A percentile compares a stretch with the other conserved stretches of the same genome.
Conservation (phyloP, 2,113 vertebrate species). For the Cheilinus undulatus region DNA sequence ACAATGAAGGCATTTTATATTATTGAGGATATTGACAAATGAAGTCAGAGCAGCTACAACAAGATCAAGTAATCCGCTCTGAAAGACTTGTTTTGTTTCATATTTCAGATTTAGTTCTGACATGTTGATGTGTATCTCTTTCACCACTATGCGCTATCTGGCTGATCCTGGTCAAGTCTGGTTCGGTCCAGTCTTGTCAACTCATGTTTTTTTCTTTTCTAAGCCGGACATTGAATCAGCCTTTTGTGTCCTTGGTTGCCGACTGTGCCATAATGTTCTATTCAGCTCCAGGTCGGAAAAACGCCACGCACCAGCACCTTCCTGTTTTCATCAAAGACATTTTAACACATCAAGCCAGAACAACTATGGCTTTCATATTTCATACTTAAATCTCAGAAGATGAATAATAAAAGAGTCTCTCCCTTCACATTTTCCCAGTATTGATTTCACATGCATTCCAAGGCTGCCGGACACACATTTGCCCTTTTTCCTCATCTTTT, state of each 20-base stretch:
- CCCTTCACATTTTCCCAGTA: conserved; percentile 47
- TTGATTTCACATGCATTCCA: conserved; percentile 69
- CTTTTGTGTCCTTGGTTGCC: conserved; percentile 49
- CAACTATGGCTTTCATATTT: conserved; percentile 65
- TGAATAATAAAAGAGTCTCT: conserved; percentile 47
- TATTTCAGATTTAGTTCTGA: conserved; percentile 12
- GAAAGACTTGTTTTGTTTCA: background rate
- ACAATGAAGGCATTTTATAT: conserved; percentile 34
- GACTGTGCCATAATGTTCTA: conserved; percentile 64
- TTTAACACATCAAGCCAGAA: conserved; percentile 56
- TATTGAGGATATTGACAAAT: conserved; percentile 53
- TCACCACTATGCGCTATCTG: conserved; percentile 14
- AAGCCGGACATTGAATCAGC: conserved; percentile 54
- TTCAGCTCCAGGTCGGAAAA: conserved; percentile 60
- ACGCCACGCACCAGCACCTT: conserved; percentile 33
- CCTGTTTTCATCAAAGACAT: conserved; percentile 65
- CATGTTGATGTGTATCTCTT: conserved; percentile 32
- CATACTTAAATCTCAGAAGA: conserved; percentile 51
- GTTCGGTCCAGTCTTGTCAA: conserved; percentile 20
- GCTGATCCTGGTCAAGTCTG: conserved; percentile 2
- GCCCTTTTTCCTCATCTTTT: conserved; percentile 44
- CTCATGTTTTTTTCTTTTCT: conserved; percentile 19
- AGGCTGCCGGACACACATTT: conserved; percentile 49
- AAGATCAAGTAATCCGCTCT: conserved; percentile 37
- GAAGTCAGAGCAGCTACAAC: conserved; percentile 28